A percentile compares a stretch with the other conserved stretches of the same genome.
These are phyloP conservation scores for Marmota monax DNA, from an alignment of 2,113 vertebrate genomes.

Conservation along the genomic window DNA sequence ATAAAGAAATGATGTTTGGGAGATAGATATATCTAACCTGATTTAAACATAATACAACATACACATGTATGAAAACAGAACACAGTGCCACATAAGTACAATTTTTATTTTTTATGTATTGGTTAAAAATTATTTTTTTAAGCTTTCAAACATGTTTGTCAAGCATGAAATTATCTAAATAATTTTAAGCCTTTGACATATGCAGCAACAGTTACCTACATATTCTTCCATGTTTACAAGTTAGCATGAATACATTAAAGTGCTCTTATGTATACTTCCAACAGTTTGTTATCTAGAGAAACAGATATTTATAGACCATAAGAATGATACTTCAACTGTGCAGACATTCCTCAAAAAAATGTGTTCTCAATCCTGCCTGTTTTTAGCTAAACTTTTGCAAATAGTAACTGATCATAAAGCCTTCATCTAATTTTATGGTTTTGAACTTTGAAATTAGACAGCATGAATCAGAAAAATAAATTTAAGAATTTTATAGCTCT, in stretches of 20 bases:
- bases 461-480: conserved; percentile 36
- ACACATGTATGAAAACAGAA: background rate
- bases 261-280: background rate
- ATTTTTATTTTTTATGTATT: background rate
- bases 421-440: conserved; percentile 4
- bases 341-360: conserved; percentile 9
- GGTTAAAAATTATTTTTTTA: background rate
- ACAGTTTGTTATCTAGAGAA: conserved; percentile 47
- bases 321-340: background rate
- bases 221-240: background rate
- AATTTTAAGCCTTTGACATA: conserved; percentile 26
- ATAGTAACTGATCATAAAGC: background rate
- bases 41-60: background rate
- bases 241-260: background rate
- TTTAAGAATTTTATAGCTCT: conserved; percentile 18
- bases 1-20: background rate
- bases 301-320: background rate
- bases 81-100: background rate
- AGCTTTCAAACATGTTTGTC: conserved; percentile 25
- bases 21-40: background rate
- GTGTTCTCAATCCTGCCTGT: background rate
- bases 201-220: background rate
- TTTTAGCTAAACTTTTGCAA: conserved; percentile 14
- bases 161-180: background rate
- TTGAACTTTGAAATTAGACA: conserved; percentile 39